Percentiles rank a stretch among this genome's conserved stretches.
These are phyloP conservation scores for Cephalopholis sonnerati DNA, from an alignment of 2,113 vertebrate genomes.

Conservation along the genomic window DNA sequence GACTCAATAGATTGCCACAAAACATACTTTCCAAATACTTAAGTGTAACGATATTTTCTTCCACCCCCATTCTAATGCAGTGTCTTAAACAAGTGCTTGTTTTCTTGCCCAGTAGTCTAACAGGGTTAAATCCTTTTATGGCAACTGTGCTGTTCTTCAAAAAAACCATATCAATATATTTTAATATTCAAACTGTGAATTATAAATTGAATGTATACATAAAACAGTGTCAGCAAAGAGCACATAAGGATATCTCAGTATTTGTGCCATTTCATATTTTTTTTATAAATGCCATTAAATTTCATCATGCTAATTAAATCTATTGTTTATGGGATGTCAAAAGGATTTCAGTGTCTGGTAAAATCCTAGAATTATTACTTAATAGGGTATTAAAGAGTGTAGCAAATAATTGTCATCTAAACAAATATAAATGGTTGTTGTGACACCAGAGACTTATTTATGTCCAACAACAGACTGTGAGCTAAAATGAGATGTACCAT, in stretches of 20 bases:
- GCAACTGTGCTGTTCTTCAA: background rate
- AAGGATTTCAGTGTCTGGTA: constrained; percentile 28
- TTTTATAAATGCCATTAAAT: constrained; percentile 3
- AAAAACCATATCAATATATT: background rate
- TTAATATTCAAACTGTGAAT: background rate
- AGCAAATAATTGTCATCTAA: constrained; percentile 50
- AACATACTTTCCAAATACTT: too few relatives aligned
- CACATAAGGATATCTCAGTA: background rate
- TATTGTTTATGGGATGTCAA: background rate
- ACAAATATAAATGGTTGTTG: constrained; percentile 58
- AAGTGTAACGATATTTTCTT: too few relatives aligned
- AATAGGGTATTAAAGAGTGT: constrained; percentile 23
- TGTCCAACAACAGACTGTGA: constrained; percentile 58
- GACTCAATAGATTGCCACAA: too few relatives aligned
- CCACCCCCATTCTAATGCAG: too few relatives aligned
- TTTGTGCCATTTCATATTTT: background rate
- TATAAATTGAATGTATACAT: background rate
- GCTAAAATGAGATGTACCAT: constrained; percentile 69
- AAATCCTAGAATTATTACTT: constrained; percentile 30
- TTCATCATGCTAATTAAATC: constrained; percentile 19
- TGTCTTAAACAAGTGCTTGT: too few relatives aligned
- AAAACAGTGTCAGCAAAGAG: background rate
- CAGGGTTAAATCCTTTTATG: too few relatives aligned
- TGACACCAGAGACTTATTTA: constrained; percentile 72
- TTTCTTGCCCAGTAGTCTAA: too few relatives aligned